Evolutionary conservation across 1,140 invertebrate species (phyloP).

Genomic region (Leptinotarsa lineolata): DNA sequence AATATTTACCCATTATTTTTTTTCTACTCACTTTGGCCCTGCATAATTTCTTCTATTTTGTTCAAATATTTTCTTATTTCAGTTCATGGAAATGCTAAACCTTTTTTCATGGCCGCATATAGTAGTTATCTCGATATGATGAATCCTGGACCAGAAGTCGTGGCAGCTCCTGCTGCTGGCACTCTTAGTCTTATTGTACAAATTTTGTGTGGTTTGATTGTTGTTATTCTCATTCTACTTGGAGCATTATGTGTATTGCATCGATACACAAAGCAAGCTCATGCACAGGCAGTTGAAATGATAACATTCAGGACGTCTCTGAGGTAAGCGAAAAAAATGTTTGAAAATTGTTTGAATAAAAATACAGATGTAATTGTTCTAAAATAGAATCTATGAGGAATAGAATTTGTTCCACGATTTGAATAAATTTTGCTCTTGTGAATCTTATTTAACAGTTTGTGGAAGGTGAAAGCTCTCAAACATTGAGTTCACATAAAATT

Average conservation of each 20-base stretch:
- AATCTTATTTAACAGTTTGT: no score
- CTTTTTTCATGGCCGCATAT: conserved; percentile 57
- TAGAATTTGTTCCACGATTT: no score
- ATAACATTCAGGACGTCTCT: conserved; percentile 71
- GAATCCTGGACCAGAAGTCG: conserved; percentile 58
- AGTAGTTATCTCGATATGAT: conserved; percentile 64
- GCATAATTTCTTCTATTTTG: neutral
- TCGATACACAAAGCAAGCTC: conserved; percentile 72
- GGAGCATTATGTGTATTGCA: conserved; percentile 72
- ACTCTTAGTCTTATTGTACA: conserved; percentile 58
- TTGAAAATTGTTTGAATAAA: no score
- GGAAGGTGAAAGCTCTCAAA: no score
- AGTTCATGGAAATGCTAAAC: conserved; percentile 41
- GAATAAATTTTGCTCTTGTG: no score
- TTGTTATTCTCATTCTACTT: conserved; percentile 68
- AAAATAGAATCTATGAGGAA: no score
- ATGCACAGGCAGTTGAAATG: conserved; percentile 76
- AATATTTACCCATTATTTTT: no score
- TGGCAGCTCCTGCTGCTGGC: conserved; percentile 48
- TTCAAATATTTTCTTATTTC: conserved; percentile 30
- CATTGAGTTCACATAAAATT: no score
- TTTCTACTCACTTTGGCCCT: no score
- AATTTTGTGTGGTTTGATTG: conserved; percentile 66
- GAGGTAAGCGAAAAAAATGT: conserved; percentile 57
- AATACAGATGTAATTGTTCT: no score